These are phyloP conservation scores for Camponotus vicinus DNA, from an alignment of 1,140 invertebrate species.

Conservation along the genomic window DNA sequence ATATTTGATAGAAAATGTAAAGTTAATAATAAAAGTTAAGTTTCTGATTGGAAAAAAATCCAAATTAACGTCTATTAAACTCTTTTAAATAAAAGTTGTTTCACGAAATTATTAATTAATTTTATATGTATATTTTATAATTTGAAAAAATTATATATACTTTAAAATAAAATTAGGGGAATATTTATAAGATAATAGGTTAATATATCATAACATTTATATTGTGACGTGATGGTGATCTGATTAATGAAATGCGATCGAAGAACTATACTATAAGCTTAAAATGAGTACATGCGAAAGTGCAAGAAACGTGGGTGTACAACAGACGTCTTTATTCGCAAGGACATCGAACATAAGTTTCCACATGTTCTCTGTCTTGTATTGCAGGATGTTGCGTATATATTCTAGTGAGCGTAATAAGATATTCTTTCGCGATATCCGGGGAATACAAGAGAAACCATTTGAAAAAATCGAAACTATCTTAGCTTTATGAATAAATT, in stretches of 20 bases:
- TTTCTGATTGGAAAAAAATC: no score
- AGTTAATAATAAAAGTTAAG: no score
- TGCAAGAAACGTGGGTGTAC: slow-evolving; percentile 68
- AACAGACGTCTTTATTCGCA: slow-evolving; percentile 74
- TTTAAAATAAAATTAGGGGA: background rate
- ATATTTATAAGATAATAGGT: background rate
- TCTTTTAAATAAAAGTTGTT: no score
- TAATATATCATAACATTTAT: slow-evolving; percentile 17
- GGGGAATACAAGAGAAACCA: background rate
- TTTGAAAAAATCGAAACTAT: background rate
- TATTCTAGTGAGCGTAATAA: slow-evolving; percentile 53
- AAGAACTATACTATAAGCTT: slow-evolving; percentile 27
- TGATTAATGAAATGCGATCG: slow-evolving; percentile 15
- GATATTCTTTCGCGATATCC: slow-evolving; percentile 16
- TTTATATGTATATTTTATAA: no score
- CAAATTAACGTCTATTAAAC: no score
- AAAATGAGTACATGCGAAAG: slow-evolving; percentile 51
- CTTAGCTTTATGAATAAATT: background rate
- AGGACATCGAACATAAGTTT: slow-evolving; percentile 76
- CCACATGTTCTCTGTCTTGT: slow-evolving; percentile 69
- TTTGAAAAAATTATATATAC: no score
- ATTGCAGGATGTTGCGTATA: slow-evolving; percentile 70
- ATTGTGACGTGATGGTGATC: no score
- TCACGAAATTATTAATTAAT: no score
- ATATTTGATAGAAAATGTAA: no score